Evolutionary conservation across 1,140 invertebrate genomes (phyloP).

Genomic region (Hylaeus volcanicus): DNA sequence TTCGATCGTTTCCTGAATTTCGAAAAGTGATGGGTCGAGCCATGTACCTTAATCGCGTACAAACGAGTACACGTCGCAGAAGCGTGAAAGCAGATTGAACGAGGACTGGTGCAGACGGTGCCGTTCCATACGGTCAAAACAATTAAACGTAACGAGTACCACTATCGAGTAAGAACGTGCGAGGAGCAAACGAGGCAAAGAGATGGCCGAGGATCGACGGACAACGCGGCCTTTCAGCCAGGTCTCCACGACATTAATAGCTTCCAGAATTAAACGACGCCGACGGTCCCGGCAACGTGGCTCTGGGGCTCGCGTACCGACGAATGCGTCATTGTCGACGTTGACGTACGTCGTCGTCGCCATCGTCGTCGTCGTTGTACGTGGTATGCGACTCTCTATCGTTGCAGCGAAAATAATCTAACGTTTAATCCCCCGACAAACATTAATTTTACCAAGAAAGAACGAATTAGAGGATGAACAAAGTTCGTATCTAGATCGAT

Average conservation of each 20-base stretch:
- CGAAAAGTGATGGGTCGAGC: too few relatives aligned
- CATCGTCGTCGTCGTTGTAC: conserved; percentile 15
- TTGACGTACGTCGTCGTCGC: conserved; percentile 27
- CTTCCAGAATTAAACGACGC: conserved; percentile 68
- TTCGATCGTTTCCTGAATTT: too few relatives aligned
- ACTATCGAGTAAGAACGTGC: conserved; percentile 56
- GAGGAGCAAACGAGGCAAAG: conserved; percentile 46
- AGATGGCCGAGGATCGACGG: conserved; percentile 55
- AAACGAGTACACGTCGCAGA: neutral
- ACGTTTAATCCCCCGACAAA: conserved; percentile 17
- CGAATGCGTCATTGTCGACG: conserved; percentile 29
- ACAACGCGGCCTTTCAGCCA: conserved; percentile 70
- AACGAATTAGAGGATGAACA: neutral
- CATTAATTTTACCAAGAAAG: conserved; percentile 8
- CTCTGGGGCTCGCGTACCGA: conserved; percentile 30
- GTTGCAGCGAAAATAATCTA: conserved; percentile 29
- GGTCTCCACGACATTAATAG: conserved; percentile 70
- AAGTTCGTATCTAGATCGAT: too few relatives aligned
- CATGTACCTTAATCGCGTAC: neutral
- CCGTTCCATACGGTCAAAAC: conserved; percentile 44
- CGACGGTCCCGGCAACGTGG: conserved; percentile 39
- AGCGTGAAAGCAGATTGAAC: conserved; percentile 12
- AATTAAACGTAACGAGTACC: conserved; percentile 61
- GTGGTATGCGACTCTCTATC: neutral
- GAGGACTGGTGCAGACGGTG: neutral